Base-by-base conservation (phyloP, 2,888 invertebrate species). In the Nomada flava region DNA sequence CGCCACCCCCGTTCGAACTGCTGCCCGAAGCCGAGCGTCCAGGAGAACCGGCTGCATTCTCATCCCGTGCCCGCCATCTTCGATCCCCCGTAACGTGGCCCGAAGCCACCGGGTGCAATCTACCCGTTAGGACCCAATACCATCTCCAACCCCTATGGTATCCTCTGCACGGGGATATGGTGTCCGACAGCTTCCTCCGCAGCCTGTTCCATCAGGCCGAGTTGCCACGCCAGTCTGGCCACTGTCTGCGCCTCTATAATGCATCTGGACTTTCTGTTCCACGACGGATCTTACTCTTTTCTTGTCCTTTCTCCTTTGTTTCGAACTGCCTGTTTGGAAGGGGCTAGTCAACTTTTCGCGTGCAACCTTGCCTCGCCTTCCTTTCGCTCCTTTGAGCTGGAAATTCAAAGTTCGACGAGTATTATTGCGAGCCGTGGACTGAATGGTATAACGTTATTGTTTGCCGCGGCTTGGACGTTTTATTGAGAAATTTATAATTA, bases 51-150 rank as follows among this genome's bases (percentile, higher is more conserved):
- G 76, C 64, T 78, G 82, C 82, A 79, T 74, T 84, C 75, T 81
- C 83, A 78, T 83, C 81, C 77, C 81, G 72, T 26, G 57, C 70
- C 36, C 73, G 80, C 79, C 79, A 84, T 88, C 85, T 87, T 87
- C 85, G 87, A 88, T 88, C 85, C 79, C 75, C 85, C 55, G 75
- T 82, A 87, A 88, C 86, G 79, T 88, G 79, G 81, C 86, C 85
- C 72, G 78, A 70, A 86, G 87, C 85, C 76, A 84, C 70, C 76
- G 76, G 36, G 79, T 79, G 79, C 85, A 81, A 87, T 69, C 84
- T 79, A 83, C 83, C 83, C 83, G 83, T 84, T 84, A 84, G 76
- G 83, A 83, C 83, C 83, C 83, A 79, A 83, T 84, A 76, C 72
- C 72, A 20, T 79, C 83, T 69, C 79, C 64, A 15, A 68, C 57